Evolutionary conservation across 2,113 vertebrate genomes (phyloP), one percentile per base, ranked within the genome.

Genomic region (Agelaius phoeniceus): DNA sequence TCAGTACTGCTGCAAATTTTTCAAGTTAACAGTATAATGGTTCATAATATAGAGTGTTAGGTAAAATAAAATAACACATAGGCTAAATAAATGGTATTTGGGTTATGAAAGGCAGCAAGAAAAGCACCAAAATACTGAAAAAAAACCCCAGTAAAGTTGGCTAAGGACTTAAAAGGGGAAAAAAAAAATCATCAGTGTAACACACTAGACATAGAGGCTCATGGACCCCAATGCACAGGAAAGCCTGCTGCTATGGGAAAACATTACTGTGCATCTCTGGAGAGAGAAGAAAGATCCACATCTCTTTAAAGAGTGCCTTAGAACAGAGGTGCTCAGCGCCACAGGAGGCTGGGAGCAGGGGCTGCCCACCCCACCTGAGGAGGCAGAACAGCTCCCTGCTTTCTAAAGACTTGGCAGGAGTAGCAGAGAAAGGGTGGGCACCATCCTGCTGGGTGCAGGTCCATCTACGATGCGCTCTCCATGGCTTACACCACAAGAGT

Each of bases 21-120:
- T 94, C 92, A 91, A 96, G 91, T 88, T 93, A 94, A 91, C 84
- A 94, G 63, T 78, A 83, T 41, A 80, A 85, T 49, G 43, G 51
- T 87, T 95, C 78, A 87, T 69, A 84, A 80, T 79, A 82, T 35
- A 85, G 72, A 84, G 27, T 20, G 19, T 65, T 52, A 48, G 54
- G 57, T 84, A 37, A 92, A 94, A 92, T 30, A 62, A 95, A 94
- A 77, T 57, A 74, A 71, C 0, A 11, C 72, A 81, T n/a, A 84
- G 58, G 44, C 74, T 90, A 90, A 92, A 86, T 79, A 89, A 92
- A 87, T 24, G 55, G 73, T 66, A 79, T 67, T 78, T 0, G 0
- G 31, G 58, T 90, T 77, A 54, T 73, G 84, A 93, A 94, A 94
- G 39, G 76, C 76, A 87, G 90, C 71, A 80, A 87, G 63, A 87